Base-by-base conservation (phyloP, 1,140 invertebrate genomes). In the Rhynchophorus ferrugineus region DNA sequence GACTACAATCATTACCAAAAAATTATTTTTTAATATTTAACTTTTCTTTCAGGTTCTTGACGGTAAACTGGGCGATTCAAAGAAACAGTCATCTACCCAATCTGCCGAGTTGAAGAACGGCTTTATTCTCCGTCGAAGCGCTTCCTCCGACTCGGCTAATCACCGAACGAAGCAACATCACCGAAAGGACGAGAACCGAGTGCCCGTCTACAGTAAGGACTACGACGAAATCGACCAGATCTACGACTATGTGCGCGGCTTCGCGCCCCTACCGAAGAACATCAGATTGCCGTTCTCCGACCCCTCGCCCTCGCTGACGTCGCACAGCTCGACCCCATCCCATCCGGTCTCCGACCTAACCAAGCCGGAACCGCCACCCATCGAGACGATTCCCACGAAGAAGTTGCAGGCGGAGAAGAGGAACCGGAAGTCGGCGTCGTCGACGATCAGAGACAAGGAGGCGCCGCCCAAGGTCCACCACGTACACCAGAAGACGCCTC, bases 141-240 rank as follows among this genome's bases (percentile, higher is more conserved):
- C 80, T 24, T 86, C 83, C 18, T 84, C 83, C 20, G 85, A 88
- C 63, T 78, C 80, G 18, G 78, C 80, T 1, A 79, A 78, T 43
- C 75, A 77, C 57, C 69, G 66, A 56, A 69, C 65, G 59, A 69
- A 60, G 61, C 65, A 66, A 64, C 63, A 64, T 66, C 62, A 60
- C 59, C 72, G 73, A 44, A 61, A 71, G 49, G 73, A 76, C 45
- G 73, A 76, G 54, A 73, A 77, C 36, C 62, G 74, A 3, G 66
- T 76, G 11, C 74, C 73, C 3, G 72, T 77, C 9, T 79, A 81
- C 47, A 78, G 81, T 7, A 87, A 89, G 64, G 89, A 95, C 59
- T 94, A 95, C 71, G 90, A 95, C 61, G 92, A 97, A 72, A 94
- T 95, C 58, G 92, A 97, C 74, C 90, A 95, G 71, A 92, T 97